Evolutionary conservation across 2,888 invertebrate species (phyloP).

Genomic region (Acleris emargana): DNA sequence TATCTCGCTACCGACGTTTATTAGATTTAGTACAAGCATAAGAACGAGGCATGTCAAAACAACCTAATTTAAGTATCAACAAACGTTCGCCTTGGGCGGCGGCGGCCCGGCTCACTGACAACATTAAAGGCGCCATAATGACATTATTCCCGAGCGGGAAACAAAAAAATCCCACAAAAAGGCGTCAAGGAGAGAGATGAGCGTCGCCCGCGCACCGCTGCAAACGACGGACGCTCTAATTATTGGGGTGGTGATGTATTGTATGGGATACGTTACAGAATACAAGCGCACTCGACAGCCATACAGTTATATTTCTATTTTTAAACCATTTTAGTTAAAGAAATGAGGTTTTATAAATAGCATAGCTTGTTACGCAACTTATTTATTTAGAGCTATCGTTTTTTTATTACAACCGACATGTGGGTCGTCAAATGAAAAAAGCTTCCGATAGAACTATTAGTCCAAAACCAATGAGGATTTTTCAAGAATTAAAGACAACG

Average conservation of each 20-base stretch:
- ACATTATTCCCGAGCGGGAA: conserved; percentile 81
- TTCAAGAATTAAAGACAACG: too few species aligned
- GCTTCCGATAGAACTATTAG: too few species aligned
- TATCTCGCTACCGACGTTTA: conserved; percentile 75
- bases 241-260: conserved; percentile 69
- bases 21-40: conserved; percentile 82
- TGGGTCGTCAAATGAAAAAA: too few species aligned
- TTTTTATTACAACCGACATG: too few species aligned
- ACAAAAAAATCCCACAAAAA: conserved; percentile 77
- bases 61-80: conserved; percentile 84
- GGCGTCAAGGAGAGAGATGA: conserved; percentile 72
- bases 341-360: conserved; percentile 6
- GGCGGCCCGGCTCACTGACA: conserved; percentile 75
- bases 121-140: conserved; percentile 84
- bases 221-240: conserved; percentile 67
- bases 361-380: conserved; percentile 2
- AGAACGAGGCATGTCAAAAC: conserved; percentile 83
- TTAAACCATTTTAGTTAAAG: conserved; percentile 18
- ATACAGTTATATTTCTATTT: conserved; percentile 26
- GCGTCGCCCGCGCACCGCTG: conserved; percentile 53
- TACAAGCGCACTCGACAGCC: conserved; percentile 26
- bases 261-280: conserved; percentile 52
- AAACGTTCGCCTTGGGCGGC: conserved; percentile 82
- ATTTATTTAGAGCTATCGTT: neutral
- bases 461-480: too few species aligned